Conservation (phyloP, 37 sponge, comb jelly and placozoan genomes). For the Diacarnus erythraeanus region DNA sequence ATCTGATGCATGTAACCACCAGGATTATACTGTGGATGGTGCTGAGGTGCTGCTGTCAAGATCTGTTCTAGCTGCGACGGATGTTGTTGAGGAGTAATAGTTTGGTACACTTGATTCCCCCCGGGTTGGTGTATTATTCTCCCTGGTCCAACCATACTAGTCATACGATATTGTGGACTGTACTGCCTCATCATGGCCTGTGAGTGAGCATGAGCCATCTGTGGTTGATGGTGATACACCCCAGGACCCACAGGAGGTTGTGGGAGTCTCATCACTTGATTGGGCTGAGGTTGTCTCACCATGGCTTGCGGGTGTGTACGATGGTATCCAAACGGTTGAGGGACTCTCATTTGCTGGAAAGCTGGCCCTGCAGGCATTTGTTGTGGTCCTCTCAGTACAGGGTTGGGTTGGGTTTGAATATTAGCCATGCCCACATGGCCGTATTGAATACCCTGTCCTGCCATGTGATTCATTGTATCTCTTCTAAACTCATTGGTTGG, state of each 20-base stretch:
- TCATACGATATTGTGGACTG: not conserved
- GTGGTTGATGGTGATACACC: slow-evolving; percentile 5
- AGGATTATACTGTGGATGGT: slow-evolving; percentile 26
- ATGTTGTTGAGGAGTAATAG: slow-evolving; percentile 9
- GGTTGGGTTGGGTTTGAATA: slow-evolving; percentile 1
- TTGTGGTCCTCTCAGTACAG: slow-evolving; percentile 1
- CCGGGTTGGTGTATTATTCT: not conserved
- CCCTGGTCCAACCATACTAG: not conserved
- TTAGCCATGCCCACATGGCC: not conserved
- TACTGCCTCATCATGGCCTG: slow-evolving; percentile 13
- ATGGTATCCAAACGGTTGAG: too few relatives aligned
- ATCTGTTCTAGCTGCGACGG: not conserved
- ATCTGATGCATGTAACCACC: slow-evolving; percentile 2
- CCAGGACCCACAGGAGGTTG: not conserved
- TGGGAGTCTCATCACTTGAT: not conserved
- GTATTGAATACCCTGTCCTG: not conserved
- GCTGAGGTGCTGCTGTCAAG: slow-evolving; percentile 1
- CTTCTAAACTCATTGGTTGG: not conserved
- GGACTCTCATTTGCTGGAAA: too few relatives aligned
- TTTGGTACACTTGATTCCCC: not conserved
- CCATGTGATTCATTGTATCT: not conserved
- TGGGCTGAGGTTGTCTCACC: not conserved
- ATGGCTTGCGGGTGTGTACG: not conserved
- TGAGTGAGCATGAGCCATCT: too few relatives aligned
- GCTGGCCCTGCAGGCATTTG: not conserved